Conservation (phyloP, 2,113 vertebrate genomes). For the Anseranas semipalmata region DNA sequence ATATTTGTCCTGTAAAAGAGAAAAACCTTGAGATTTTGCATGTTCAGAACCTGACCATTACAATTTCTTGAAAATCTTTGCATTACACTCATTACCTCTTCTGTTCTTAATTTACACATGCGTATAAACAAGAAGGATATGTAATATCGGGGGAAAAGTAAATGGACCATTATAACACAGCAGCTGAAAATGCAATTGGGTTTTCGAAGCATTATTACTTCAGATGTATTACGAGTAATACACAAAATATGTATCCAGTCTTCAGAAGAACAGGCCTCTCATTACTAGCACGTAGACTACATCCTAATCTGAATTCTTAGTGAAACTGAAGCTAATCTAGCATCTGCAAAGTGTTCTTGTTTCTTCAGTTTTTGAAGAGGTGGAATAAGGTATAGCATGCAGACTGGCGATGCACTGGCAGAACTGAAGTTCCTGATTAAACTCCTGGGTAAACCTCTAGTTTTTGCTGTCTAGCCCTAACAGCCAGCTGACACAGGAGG, state of each 20-base stretch:
- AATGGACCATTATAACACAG: neutral
- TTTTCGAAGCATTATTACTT: neutral
- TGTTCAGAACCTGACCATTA: neutral
- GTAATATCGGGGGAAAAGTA: neutral
- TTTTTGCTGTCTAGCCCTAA: neutral
- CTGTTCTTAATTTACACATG: neutral
- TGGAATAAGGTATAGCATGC: accelerated
- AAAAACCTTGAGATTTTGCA: neutral
- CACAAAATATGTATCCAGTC: neutral
- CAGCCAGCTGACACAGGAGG: neutral
- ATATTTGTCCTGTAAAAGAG: neutral
- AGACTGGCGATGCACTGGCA: neutral
- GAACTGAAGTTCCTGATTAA: neutral
- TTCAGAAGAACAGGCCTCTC: neutral
- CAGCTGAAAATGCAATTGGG: neutral
- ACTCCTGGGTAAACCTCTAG: neutral
- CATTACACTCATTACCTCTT: neutral
- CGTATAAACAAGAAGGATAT: neutral
- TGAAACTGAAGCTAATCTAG: neutral
- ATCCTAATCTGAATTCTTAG: neutral
- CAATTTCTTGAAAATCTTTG: neutral
- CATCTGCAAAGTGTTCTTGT: accelerated
- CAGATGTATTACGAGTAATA: neutral
- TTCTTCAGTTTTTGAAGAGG: neutral
- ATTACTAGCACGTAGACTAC: neutral